Percentiles rank a stretch among this genome's conserved stretches.
phyloP scores from a whole-genome alignment of 1,140 invertebrate species.

The Zaprionus gabonicus region DNA sequence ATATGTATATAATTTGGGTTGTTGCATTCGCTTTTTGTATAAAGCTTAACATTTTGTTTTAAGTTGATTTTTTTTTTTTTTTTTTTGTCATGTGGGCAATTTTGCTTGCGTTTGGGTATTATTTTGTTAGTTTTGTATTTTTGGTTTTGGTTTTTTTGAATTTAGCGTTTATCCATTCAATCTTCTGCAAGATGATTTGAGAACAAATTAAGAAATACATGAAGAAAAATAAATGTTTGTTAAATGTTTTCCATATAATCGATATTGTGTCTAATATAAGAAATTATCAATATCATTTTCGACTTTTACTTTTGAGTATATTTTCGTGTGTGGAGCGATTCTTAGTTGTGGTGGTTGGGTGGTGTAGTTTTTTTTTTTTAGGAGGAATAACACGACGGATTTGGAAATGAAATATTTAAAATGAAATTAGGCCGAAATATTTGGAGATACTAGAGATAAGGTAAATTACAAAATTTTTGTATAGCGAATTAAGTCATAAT shows the following conservation, averaged over 20 bases:
- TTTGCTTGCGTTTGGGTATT: slow-evolving; percentile 63
- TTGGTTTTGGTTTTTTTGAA: slow-evolving; percentile 53
- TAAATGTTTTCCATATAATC: slow-evolving; percentile 71
- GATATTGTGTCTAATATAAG: slow-evolving; percentile 40
- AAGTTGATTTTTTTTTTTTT: slow-evolving; percentile 33
- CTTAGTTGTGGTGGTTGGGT: slow-evolving; percentile 18
- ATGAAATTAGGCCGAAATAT: slow-evolving; percentile 41
- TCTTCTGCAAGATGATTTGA: slow-evolving; percentile 84
- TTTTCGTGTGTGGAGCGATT: slow-evolving; percentile 23
- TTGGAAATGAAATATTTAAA: slow-evolving; percentile 7
- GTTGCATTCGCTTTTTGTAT: slow-evolving; percentile 54
- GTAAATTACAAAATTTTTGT: slow-evolving; percentile 27
- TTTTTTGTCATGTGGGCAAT: slow-evolving; percentile 66
- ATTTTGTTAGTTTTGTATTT: slow-evolving; percentile 62
- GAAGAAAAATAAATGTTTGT: slow-evolving; percentile 80
- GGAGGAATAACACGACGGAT: slow-evolving; percentile 31
- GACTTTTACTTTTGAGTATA: slow-evolving; percentile 34
- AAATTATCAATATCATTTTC: slow-evolving; percentile 44
- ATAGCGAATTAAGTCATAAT: slow-evolving; percentile 46
- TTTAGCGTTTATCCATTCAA: slow-evolving; percentile 84
- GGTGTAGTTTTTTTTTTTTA: slow-evolving; percentile 12
- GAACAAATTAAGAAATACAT: slow-evolving; percentile 79
- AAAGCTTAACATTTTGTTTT: slow-evolving; percentile 68
- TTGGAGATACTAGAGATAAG: slow-evolving; percentile 23
- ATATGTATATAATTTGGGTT: slow-evolving; percentile 77